Evolutionary conservation across 2,797 vertebrate species (phyloP).

Genomic region (Eidolon dupreanum): DNA sequence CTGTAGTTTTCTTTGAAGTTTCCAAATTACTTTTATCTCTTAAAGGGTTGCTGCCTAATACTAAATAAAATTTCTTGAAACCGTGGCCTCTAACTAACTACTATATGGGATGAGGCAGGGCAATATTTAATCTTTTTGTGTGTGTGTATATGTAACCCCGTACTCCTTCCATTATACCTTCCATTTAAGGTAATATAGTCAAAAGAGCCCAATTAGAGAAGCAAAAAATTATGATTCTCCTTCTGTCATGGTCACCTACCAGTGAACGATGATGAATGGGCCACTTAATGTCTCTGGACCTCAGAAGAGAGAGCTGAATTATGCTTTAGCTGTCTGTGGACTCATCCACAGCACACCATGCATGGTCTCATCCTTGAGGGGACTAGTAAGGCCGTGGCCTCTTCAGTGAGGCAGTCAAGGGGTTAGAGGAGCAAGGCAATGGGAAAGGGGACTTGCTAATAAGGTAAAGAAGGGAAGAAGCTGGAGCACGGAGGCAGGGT

Average conservation of each 20-base stretch:
- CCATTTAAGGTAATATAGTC: background rate
- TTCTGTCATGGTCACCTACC: background rate
- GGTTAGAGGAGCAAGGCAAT: background rate
- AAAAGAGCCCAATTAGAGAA: background rate
- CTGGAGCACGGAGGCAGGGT: background rate
- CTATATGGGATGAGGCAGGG: too few relatives aligned
- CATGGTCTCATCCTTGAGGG: background rate
- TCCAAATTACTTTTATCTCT: background rate
- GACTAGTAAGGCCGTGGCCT: background rate
- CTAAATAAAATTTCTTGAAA: conserved; percentile 1
- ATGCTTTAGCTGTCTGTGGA: background rate
- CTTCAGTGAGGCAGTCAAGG: background rate
- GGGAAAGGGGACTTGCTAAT: background rate
- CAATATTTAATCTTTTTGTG: background rate
- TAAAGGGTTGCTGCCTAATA: background rate
- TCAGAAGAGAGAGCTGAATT: background rate
- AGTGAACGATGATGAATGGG: background rate
- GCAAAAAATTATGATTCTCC: background rate
- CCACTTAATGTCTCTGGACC: background rate
- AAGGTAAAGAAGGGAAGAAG: background rate
- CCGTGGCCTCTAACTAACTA: too few relatives aligned
- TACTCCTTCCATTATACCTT: background rate
- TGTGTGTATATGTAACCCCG: background rate
- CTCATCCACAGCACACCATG: background rate
- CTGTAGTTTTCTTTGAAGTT: background rate